Base-by-base conservation (phyloP, 2,113 vertebrate genomes). In the Sinocyclocheilus grahami region DNA sequence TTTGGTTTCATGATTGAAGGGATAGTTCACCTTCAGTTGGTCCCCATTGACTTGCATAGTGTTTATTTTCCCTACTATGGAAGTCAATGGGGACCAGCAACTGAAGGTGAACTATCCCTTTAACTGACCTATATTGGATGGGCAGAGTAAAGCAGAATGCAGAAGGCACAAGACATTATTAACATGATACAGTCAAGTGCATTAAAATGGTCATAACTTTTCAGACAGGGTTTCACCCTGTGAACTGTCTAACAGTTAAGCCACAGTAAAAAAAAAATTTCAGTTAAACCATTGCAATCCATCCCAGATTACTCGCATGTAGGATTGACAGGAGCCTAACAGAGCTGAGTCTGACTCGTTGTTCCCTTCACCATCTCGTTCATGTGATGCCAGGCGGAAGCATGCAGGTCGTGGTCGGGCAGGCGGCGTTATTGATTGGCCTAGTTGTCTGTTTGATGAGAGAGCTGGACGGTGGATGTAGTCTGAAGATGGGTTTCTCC, bases 351-450 rank as follows among this genome's bases (percentile, higher is more conserved):
- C 78, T 12, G 33, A 83, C 18, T 71, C n/a, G 3, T 27, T 53
- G 63, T 69, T 82, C 24, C n/a, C 80, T 82, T 27, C 60, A 46
- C 8, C 5, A 67, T 46, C 62, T 53, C 63, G 0, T 42, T 69
- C 46, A 42, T 63, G 67, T 82, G 78, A 78, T 12, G 8, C 30
- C 13, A 60, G 55, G 74, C 71, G 30, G 78, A 82, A 88, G 78
- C 79, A 5, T 63, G 46, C 37, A 20, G 62, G 85, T 55, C 51
- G 48, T 8, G 60, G 51, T 81, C 78, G 33, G 79, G 63, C 27
- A 51, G 67, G 60, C 42, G 30, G 51, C 5, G 83, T 48, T 22
- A 91, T 90, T 87, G 90, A 90, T 92, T 86, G 90, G 84, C 90
- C 89, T 90, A 89, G 83, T 88, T 90, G 81, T 83, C 60, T 71